phyloP scores from a whole-genome alignment of 2,113 vertebrate species.

The Microtus richardsoni region DNA sequence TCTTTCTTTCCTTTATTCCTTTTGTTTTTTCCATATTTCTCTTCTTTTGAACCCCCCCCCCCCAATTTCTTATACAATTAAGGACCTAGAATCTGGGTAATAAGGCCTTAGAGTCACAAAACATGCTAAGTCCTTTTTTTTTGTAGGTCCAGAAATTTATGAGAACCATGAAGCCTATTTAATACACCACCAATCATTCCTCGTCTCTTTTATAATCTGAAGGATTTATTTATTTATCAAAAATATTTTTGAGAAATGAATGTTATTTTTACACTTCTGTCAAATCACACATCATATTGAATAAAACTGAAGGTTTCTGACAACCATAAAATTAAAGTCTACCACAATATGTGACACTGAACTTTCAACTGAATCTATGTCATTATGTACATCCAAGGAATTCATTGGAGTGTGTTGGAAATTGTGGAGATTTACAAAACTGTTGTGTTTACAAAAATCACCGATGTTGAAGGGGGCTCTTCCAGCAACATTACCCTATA shows the following conservation, averaged over 20 bases:
- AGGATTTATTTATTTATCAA: not conserved
- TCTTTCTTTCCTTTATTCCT: not conserved
- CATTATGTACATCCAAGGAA: not conserved
- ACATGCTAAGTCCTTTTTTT: not conserved
- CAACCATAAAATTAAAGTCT: slow-evolving; percentile 16
- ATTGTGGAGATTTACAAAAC: not conserved
- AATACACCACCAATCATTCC: not conserved
- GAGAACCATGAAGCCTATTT: not conserved
- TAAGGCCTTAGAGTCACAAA: not conserved
- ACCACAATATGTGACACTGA: not conserved
- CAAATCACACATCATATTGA: not conserved
- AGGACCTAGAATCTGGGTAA: not conserved
- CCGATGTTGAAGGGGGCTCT: not conserved
- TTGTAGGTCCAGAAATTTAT: not conserved
- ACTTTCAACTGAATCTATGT: not conserved
- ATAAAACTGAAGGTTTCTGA: slow-evolving; percentile 26
- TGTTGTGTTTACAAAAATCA: not conserved
- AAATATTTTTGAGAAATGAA: slow-evolving; percentile 5
- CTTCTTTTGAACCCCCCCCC: accelerated
- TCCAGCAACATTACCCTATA: not conserved
- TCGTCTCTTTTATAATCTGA: not conserved
- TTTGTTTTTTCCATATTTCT: not conserved
- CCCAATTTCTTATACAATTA: not conserved
- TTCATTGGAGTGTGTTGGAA: not conserved
- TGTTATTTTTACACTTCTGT: not conserved